phyloP scores from a whole-genome alignment of 2,113 vertebrate species.

The Romanogobio albipinnatus region DNA sequence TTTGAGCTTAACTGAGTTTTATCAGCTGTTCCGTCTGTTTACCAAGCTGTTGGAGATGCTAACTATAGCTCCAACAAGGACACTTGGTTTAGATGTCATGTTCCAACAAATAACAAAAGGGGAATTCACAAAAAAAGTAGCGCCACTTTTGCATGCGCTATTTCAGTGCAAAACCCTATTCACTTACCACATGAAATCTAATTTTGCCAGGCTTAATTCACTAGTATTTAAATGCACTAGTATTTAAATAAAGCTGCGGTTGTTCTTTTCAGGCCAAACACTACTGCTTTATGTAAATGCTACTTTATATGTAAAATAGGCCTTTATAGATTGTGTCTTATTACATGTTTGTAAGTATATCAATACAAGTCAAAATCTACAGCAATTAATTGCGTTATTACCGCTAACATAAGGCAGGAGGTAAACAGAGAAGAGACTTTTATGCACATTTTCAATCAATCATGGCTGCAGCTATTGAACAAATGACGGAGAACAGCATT shows the following conservation, averaged over 20 bases:
- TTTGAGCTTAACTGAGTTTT: constrained; percentile 14
- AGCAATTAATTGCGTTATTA: not conserved
- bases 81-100: not conserved
- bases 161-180: not conserved
- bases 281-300: not conserved
- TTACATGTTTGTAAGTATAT: not conserved
- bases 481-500: not conserved
- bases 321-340: not conserved
- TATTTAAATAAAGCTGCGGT: not conserved
- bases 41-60: constrained; percentile 16
- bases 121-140: not conserved
- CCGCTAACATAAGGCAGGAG: not conserved
- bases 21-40: constrained; percentile 20
- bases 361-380: not conserved
- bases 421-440: not conserved
- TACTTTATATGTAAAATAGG: not conserved
- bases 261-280: not conserved
- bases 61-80: constrained; percentile 11
- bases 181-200: not conserved
- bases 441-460: not conserved
- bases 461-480: no score
- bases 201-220: not conserved
- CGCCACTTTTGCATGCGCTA: not conserved
- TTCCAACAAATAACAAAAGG: not conserved
- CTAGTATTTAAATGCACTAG: not conserved